Evolutionary conservation across 2,888 invertebrate species (phyloP).

Genomic region (Tenthredo scrophulariae): DNA sequence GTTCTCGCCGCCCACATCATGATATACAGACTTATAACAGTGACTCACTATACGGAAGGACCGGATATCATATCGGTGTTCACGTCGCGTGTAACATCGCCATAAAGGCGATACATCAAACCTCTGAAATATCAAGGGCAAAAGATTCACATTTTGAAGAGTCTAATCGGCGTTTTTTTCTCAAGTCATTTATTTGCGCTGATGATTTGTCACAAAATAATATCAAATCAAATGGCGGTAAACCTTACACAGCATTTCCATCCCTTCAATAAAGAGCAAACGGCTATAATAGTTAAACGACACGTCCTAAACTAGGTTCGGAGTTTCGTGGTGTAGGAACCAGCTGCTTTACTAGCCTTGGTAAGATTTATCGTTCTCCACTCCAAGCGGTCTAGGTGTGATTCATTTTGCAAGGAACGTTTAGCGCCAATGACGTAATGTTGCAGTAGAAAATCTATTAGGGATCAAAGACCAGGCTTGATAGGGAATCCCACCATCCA

Average conservation of each 20-base stretch:
- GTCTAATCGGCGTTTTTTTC: neutral
- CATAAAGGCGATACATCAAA: neutral
- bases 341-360: constrained; percentile 29
- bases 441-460: neutral
- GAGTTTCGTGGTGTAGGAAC: constrained; percentile 4
- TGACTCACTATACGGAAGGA: constrained; percentile 5
- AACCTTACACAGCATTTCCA: neutral
- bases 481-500: neutral
- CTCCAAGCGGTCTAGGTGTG: neutral
- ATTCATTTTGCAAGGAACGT: constrained; percentile 18
- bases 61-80: constrained; percentile 27
- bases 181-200: neutral
- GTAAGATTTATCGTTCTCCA: constrained; percentile 28
- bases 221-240: neutral
- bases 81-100: neutral
- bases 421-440: constrained; percentile 2
- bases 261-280: neutral
- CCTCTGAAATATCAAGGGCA: neutral
- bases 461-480: neutral
- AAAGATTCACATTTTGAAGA: neutral
- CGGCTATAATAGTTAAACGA: neutral
- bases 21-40: constrained; percentile 2
- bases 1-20: neutral
- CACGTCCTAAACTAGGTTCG: neutral
- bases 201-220: neutral